Base-by-base conservation (phyloP, 2,797 vertebrate species). In the Lagothrix lagotricha region DNA sequence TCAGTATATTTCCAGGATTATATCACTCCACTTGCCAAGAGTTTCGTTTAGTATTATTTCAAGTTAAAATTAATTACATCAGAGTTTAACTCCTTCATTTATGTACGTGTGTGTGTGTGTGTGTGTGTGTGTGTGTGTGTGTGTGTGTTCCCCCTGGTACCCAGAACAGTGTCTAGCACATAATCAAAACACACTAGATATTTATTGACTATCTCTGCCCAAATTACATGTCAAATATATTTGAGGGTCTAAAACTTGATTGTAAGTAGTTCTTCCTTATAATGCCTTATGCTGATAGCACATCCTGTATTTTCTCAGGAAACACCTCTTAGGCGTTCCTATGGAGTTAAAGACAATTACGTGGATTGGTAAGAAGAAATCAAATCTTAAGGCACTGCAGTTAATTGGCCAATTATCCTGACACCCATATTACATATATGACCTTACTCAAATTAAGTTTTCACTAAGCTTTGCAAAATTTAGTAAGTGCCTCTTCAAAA, bases 61-160 rank as follows among this genome's bases (percentile, higher is more conserved):
- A 89, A 76, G 15, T 14, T 57, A 91, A 93, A 96, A 93, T 76
- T 82, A 87, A 90, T 93, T 73, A n/a, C 20, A 73, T 90, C 4
- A 64, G 57, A 86, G 13, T 50, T 48, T 33, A 70, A 58, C 5
- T 17, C 17, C 20, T 58, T 24, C 1, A 28, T 61, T 61, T 30
- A 22, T 7, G 19, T 52, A 52, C 6, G 7, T 46, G 46, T 46
- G 46, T 52, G 52, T 52, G 50, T 52, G 17, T 20, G 50, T 54
- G 52, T 54, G 52, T 20, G 50, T 20, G 50, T 50, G 48, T 50
- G 48, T 50, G 50, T 17, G 15, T 17, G 5, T 17, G 50, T 19
- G 50, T 52, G 15, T 52, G 19, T 52, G 7, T n/a, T 67, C 7
- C 61, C 30, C 33, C 15, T 9, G 33, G 15, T 67, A 4, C 15